Evolutionary conservation across 2,888 invertebrate species (phyloP).

Genomic region (Poecilus cupreus): DNA sequence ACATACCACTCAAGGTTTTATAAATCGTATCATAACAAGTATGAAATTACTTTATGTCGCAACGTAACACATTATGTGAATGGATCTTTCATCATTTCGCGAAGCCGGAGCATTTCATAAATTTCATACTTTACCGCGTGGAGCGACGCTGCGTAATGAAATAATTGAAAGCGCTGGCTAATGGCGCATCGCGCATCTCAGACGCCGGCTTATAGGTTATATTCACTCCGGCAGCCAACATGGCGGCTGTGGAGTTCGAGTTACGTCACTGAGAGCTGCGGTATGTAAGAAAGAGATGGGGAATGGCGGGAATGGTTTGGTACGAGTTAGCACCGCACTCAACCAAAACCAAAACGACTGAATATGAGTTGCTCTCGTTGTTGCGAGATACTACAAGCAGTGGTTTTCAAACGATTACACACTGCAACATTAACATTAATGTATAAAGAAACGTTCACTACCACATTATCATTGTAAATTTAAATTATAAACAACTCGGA

Average conservation of each 20-base stretch:
- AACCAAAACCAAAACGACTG: background rate
- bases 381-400: background rate
- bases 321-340: background rate
- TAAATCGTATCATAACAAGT: constrained; percentile 46
- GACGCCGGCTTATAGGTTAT: background rate
- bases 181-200: constrained; percentile 3
- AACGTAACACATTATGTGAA: constrained; percentile 56
- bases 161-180: constrained; percentile 31
- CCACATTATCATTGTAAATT: too few species aligned
- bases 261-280: background rate
- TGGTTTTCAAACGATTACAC: constrained; percentile 13
- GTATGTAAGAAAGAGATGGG: background rate
- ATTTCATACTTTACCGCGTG: constrained; percentile 35
- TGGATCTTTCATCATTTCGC: constrained; percentile 56
- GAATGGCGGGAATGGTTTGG: background rate
- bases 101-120: constrained; percentile 50
- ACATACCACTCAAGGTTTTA: constrained; percentile 50
- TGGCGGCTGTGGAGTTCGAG: background rate
- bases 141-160: constrained; percentile 37
- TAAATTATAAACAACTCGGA: too few species aligned
- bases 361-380: constrained; percentile 10
- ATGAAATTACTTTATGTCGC: constrained; percentile 44
- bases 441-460: background rate
- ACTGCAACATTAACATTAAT: background rate
- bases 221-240: background rate